Evolutionary conservation across 2,113 vertebrate species (phyloP).

Genomic region (Merops nubicus): DNA sequence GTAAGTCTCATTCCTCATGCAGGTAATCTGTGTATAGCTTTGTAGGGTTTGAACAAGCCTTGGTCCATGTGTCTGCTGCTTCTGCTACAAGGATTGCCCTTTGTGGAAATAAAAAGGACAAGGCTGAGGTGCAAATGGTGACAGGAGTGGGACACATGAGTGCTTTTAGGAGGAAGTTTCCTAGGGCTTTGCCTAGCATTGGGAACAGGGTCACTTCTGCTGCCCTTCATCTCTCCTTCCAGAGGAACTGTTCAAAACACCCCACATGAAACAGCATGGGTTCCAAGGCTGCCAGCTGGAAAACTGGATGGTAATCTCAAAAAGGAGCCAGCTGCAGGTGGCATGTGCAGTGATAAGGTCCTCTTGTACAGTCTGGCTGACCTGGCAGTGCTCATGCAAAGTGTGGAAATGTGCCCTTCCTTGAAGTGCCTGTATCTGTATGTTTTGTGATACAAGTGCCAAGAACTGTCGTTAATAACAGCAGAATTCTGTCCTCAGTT

Average conservation of each 20-base stretch:
- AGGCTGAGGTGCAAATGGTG: not conserved
- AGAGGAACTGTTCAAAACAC: not conserved
- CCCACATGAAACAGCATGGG: accelerated
- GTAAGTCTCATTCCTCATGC: not conserved
- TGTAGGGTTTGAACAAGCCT: not conserved
- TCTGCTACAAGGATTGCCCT: not conserved
- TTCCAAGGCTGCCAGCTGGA: not conserved
- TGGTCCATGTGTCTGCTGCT: not conserved
- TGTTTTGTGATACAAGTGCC: not conserved
- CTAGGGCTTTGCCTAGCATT: not conserved
- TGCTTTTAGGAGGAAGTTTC: not conserved
- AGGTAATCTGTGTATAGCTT: not conserved
- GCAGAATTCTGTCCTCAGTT: not conserved
- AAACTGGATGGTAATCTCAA: not conserved
- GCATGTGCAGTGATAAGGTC: not conserved
- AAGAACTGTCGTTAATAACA: not conserved
- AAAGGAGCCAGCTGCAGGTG: not conserved
- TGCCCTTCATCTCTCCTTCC: not conserved
- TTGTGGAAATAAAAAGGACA: not conserved
- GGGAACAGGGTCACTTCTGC: not conserved
- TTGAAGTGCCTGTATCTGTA: not conserved
- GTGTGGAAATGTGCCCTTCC: not conserved
- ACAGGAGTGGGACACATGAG: not conserved
- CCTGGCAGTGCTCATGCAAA: not conserved
- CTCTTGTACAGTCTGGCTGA: not conserved